These are phyloP conservation scores for Zygaena filipendulae DNA, from an alignment of 2,888 invertebrate species.

Conservation along the genomic window DNA sequence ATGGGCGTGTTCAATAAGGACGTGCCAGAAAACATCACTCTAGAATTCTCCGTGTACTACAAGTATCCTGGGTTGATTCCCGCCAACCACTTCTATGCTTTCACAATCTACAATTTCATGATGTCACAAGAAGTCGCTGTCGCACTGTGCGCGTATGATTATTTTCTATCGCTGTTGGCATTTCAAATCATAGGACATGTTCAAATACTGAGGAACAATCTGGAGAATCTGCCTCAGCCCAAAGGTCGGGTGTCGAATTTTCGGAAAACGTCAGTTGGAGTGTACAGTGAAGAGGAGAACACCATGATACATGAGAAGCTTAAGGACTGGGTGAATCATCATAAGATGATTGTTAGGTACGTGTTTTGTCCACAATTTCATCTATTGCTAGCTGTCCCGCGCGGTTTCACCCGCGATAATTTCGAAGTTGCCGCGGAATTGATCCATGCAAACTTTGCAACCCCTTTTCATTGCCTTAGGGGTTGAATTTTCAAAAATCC, in stretches of 20 bases:
- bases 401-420: no score
- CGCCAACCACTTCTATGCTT: background rate
- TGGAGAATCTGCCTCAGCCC: background rate
- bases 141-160: background rate
- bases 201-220: background rate
- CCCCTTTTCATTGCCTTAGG: no score
- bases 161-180: background rate
- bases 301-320: background rate
- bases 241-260: background rate
- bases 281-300: background rate
- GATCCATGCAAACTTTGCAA: no score
- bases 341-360: background rate
- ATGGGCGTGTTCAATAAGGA: background rate
- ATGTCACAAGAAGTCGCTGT: background rate
- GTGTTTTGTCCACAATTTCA: no score
- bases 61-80: background rate
- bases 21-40: background rate
- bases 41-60: background rate
- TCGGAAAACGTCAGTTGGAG: no score
- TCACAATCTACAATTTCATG: background rate
- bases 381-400: no score
- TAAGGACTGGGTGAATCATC: background rate
- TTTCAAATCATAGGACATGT: background rate
- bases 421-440: no score
- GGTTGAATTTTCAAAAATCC: no score